phyloP scores from a whole-genome alignment of 2,888 invertebrate species.

The Criorhina ranunculi region DNA sequence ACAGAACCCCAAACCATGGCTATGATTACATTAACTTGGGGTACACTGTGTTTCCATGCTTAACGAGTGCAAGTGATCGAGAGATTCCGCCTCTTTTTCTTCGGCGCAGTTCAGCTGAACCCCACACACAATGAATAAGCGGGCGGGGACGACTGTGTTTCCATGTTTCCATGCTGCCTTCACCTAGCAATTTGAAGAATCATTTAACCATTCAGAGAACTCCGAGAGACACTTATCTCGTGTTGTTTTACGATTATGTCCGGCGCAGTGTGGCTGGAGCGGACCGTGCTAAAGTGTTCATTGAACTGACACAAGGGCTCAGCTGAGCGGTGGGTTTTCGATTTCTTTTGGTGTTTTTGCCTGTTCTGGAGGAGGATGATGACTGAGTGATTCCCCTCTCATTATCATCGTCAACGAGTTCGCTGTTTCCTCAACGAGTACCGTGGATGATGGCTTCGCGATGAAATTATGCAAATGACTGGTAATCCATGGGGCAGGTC shows the following conservation, averaged over 20 bases:
- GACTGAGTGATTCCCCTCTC: slow-evolving; percentile 31
- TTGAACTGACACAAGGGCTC: slow-evolving; percentile 48
- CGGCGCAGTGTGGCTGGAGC: slow-evolving; percentile 12
- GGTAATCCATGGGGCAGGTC: slow-evolving; percentile 56
- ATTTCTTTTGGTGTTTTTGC: too few relatives aligned
- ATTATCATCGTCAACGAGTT: slow-evolving; percentile 61
- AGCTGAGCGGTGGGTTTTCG: slow-evolving; percentile 13
- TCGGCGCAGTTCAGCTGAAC: background rate
- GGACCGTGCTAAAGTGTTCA: slow-evolving; percentile 57
- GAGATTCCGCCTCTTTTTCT: slow-evolving; percentile 3
- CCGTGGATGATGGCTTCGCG: slow-evolving; percentile 16
- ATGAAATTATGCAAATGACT: slow-evolving; percentile 74
- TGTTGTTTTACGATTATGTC: slow-evolving; percentile 71
- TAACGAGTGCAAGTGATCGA: slow-evolving; percentile 47
- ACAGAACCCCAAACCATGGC: slow-evolving; percentile 25
- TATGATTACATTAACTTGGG: slow-evolving; percentile 54
- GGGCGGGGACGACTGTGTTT: slow-evolving; percentile 47
- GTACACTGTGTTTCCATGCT: slow-evolving; percentile 44
- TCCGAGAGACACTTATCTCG: slow-evolving; percentile 57
- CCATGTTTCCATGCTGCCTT: slow-evolving; percentile 18
- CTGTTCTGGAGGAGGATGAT: background rate
- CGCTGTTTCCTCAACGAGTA: slow-evolving; percentile 5
- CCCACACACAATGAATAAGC: slow-evolving; percentile 48
- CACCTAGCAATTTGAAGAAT: slow-evolving; percentile 60
- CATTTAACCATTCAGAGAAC: slow-evolving; percentile 69